Evolutionary conservation across 2,797 vertebrate genomes (phyloP).

Genomic region (Phataginus tetradactyla): DNA sequence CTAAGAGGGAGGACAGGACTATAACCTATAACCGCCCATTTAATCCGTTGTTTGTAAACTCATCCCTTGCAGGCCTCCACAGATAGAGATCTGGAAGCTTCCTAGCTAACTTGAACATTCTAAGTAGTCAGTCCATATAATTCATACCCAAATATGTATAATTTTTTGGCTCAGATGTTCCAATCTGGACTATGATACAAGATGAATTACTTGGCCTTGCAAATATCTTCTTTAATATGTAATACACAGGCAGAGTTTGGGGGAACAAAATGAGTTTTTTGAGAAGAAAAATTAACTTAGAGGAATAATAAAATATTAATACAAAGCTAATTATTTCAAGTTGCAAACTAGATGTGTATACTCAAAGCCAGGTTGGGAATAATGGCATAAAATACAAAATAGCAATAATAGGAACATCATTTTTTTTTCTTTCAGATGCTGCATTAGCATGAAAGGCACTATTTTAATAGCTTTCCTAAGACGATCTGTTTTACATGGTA

Average conservation of each 20-base stretch:
- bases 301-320: constrained; percentile 52
- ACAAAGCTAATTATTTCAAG: constrained; percentile 34
- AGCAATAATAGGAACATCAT: neutral
- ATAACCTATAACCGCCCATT: neutral
- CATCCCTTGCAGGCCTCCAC: neutral
- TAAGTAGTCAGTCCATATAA: neutral
- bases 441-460: neutral
- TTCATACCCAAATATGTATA: neutral
- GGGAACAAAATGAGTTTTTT: neutral
- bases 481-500: constrained; percentile 40
- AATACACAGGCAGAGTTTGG: neutral
- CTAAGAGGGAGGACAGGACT: neutral
- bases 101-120: neutral
- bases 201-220: neutral
- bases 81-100: neutral
- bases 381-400: neutral
- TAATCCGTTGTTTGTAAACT: neutral
- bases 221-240: neutral
- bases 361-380: neutral
- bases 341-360: neutral
- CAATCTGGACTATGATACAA: neutral
- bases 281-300: constrained; percentile 51
- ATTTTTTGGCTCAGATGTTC: neutral
- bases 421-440: neutral
- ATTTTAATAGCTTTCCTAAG: constrained; percentile 41